phyloP scores from a whole-genome alignment of 2,888 invertebrate species.

The Bombylius major region DNA sequence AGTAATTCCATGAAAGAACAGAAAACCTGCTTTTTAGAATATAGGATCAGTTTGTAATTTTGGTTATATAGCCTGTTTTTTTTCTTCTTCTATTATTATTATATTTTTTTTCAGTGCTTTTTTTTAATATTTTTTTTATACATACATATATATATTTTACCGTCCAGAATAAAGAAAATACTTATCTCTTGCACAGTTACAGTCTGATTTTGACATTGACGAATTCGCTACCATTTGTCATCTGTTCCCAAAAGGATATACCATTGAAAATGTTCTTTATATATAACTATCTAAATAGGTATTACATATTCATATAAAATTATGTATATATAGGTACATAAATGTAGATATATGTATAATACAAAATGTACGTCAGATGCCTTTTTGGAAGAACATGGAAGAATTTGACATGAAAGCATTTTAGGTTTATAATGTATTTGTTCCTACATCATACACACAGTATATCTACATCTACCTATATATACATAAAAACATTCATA shows the following conservation, averaged over 20 bases:
- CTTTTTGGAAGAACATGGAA: too few relatives aligned
- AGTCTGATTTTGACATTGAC: constrained; percentile 41
- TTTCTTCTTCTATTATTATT: not conserved
- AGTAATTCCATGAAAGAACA: too few relatives aligned
- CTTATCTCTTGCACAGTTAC: constrained; percentile 29
- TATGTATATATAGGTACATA: not conserved
- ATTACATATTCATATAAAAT: not conserved
- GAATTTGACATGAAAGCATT: too few relatives aligned
- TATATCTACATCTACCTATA: not conserved
- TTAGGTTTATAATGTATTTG: too few relatives aligned
- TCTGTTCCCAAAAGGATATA: constrained; percentile 31
- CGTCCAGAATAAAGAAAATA: constrained; percentile 8
- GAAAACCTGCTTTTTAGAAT: too few relatives aligned
- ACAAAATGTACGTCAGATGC: too few relatives aligned
- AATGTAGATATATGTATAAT: not conserved
- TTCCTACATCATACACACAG: too few relatives aligned
- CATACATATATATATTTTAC: not conserved
- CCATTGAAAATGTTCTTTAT: constrained; percentile 5
- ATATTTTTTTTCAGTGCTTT: not conserved
- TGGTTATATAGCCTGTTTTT: too few relatives aligned
- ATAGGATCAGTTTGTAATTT: too few relatives aligned
- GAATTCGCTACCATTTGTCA: constrained; percentile 37
- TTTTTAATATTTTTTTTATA: not conserved
- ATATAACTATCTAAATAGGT: not conserved
- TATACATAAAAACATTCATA: not conserved